Percentiles rank a stretch among this genome's conserved stretches.
phyloP scores from a whole-genome alignment of 1,140 invertebrate species.

The Sminthurides bifidus region DNA sequence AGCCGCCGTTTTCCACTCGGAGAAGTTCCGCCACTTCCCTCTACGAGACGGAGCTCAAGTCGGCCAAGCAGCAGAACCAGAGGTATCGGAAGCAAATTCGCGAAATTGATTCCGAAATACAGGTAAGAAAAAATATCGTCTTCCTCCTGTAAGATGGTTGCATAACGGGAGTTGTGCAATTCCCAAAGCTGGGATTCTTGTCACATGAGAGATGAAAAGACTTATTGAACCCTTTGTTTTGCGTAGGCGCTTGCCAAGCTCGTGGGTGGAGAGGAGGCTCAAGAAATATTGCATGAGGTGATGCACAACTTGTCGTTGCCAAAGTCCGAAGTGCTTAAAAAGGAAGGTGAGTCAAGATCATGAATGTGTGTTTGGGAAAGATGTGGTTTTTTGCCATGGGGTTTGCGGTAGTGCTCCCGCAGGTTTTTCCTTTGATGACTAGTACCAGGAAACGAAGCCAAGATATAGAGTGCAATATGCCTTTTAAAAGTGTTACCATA shows the following conservation, averaged over 20 bases:
- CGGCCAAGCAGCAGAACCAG: slow-evolving; percentile 62
- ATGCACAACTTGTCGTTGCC: slow-evolving; percentile 34
- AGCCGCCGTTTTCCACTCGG: slow-evolving; percentile 38
- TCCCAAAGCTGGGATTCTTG: too few relatives aligned
- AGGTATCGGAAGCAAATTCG: slow-evolving; percentile 62
- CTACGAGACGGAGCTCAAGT: slow-evolving; percentile 62
- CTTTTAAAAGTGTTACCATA: too few relatives aligned
- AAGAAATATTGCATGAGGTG: slow-evolving; percentile 33
- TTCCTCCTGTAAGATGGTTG: not conserved
- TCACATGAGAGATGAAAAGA: not conserved
- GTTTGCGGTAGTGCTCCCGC: too few relatives aligned
- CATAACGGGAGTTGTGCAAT: too few relatives aligned
- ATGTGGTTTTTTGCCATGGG: too few relatives aligned
- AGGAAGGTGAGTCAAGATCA: slow-evolving; percentile 41
- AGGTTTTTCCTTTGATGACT: too few relatives aligned
- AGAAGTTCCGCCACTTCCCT: slow-evolving; percentile 49
- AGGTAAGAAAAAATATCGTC: slow-evolving; percentile 39
- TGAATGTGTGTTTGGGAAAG: too few relatives aligned
- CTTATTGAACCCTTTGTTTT: not conserved
- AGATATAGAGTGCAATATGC: too few relatives aligned
- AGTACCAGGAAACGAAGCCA: too few relatives aligned
- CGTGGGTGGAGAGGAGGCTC: slow-evolving; percentile 44
- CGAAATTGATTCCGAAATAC: slow-evolving; percentile 65
- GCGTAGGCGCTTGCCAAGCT: slow-evolving; percentile 46
- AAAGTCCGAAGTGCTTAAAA: slow-evolving; percentile 37